phyloP scores from a whole-genome alignment of 2,888 invertebrate species.

The Galerucella nymphaeae region DNA sequence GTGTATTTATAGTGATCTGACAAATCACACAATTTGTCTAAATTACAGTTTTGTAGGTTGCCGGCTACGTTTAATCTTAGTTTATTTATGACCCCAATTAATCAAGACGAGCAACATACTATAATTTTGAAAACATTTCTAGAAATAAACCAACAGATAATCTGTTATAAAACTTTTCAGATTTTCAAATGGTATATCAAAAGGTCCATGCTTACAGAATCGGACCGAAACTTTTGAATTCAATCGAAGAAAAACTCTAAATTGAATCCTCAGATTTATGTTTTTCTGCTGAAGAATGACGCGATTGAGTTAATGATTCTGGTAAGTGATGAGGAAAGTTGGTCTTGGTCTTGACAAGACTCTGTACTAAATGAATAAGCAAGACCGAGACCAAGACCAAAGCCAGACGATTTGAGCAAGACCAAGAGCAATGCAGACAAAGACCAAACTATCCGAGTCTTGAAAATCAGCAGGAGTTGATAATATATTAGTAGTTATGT shows the following conservation, averaged over 20 bases:
- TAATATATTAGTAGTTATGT: no score
- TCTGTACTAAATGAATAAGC: no score
- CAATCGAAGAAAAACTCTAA: background rate
- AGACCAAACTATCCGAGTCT: no score
- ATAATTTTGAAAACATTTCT: constrained; percentile 23
- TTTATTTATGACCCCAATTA: constrained; percentile 24
- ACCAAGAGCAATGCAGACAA: no score
- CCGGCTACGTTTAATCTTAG: constrained; percentile 18
- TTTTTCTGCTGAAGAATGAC: no score
- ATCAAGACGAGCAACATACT: constrained; percentile 21
- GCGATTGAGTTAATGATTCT: no score
- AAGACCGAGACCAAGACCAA: no score
- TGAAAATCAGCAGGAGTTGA: no score
- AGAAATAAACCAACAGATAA: constrained; percentile 29
- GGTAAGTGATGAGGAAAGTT: no score
- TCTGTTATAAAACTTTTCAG: constrained; percentile 22
- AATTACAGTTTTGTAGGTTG: constrained; percentile 23
- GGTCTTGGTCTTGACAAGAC: no score
- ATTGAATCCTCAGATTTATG: no score
- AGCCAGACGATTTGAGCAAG: no score
- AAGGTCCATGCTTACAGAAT: background rate
- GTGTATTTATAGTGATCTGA: constrained; percentile 30
- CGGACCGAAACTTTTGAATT: background rate
- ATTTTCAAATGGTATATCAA: constrained; percentile 13
- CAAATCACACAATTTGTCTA: constrained; percentile 33